Conservation (phyloP, 1,140 invertebrate species). For the Choristoneura fumiferana region DNA sequence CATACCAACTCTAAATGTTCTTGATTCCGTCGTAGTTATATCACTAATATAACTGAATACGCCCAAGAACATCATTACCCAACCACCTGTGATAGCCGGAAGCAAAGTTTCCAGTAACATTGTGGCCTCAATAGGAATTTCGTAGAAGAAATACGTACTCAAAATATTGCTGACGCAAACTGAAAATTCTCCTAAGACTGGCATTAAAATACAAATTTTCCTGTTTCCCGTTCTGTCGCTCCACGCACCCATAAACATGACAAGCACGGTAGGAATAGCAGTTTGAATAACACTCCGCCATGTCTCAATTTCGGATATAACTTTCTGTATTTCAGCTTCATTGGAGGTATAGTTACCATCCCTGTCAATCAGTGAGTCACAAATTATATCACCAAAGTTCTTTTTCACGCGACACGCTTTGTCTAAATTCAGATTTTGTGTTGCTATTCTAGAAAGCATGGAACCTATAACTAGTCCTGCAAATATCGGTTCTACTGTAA, state of each 20-base stretch:
- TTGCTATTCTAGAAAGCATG: slow-evolving; percentile 73
- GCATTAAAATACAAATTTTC: slow-evolving; percentile 80
- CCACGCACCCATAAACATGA: slow-evolving; percentile 82
- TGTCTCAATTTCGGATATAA: slow-evolving; percentile 77
- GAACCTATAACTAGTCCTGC: slow-evolving; percentile 77
- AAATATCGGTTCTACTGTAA: slow-evolving; percentile 79
- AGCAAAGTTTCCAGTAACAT: slow-evolving; percentile 78
- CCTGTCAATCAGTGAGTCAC: slow-evolving; percentile 72
- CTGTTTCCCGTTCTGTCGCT: slow-evolving; percentile 80
- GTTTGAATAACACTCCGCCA: slow-evolving; percentile 80
- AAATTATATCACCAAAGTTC: slow-evolving; percentile 71
- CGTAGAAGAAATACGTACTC: slow-evolving; percentile 75
- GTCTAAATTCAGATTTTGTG: slow-evolving; percentile 81
- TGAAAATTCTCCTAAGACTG: slow-evolving; percentile 76
- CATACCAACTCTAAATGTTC: slow-evolving; percentile 79
- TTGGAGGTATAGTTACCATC: slow-evolving; percentile 67
- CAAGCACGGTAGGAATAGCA: slow-evolving; percentile 76
- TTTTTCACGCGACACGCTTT: slow-evolving; percentile 81
- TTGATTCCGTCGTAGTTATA: slow-evolving; percentile 75
- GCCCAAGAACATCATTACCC: slow-evolving; percentile 78
- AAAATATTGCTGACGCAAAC: slow-evolving; percentile 73
- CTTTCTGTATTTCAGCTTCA: slow-evolving; percentile 74
- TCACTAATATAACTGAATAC: slow-evolving; percentile 81
- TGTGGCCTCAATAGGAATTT: slow-evolving; percentile 76
- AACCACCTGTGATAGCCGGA: slow-evolving; percentile 78